These are phyloP conservation scores for Scaptomyza tumidula DNA, from an alignment of 2,888 invertebrate species.

Conservation along the genomic window DNA sequence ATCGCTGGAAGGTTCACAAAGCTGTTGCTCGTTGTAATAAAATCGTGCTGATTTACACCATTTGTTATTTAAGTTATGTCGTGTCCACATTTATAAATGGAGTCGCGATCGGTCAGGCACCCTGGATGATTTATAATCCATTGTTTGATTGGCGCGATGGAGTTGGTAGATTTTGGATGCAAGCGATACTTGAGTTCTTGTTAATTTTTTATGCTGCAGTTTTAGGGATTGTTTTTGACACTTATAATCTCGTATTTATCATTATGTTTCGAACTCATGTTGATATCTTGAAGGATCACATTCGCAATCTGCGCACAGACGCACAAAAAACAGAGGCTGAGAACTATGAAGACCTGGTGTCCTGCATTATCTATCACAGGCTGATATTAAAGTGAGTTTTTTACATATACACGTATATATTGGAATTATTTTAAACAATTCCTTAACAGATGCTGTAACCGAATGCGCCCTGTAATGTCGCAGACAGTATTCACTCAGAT, in stretches of 20 bases:
- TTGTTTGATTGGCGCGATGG: constrained; percentile 47
- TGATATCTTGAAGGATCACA: constrained; percentile 42
- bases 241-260: constrained; percentile 29
- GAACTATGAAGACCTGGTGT: constrained; percentile 38
- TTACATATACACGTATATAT: not conserved
- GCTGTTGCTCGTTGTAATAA: constrained; percentile 40
- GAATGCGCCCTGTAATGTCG: constrained; percentile 5
- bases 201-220: not conserved
- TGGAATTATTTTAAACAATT: not conserved
- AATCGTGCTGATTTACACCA: constrained; percentile 24
- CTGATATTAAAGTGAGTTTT: constrained; percentile 13
- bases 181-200: constrained; percentile 32
- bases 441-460: not conserved
- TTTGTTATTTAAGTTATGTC: constrained; percentile 24
- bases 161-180: constrained; percentile 19
- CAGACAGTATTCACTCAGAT: constrained; percentile 52
- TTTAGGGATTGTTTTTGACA: constrained; percentile 20
- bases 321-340: constrained; percentile 20
- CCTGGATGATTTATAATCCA: constrained; percentile 46
- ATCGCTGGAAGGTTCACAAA: constrained; percentile 31
- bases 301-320: constrained; percentile 34
- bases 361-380: constrained; percentile 41
- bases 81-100: constrained; percentile 21
- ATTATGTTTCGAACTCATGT: constrained; percentile 38
- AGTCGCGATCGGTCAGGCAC: constrained; percentile 19